phyloP scores from a whole-genome alignment of 2,113 vertebrate species.

The Alligator mississippiensis region DNA sequence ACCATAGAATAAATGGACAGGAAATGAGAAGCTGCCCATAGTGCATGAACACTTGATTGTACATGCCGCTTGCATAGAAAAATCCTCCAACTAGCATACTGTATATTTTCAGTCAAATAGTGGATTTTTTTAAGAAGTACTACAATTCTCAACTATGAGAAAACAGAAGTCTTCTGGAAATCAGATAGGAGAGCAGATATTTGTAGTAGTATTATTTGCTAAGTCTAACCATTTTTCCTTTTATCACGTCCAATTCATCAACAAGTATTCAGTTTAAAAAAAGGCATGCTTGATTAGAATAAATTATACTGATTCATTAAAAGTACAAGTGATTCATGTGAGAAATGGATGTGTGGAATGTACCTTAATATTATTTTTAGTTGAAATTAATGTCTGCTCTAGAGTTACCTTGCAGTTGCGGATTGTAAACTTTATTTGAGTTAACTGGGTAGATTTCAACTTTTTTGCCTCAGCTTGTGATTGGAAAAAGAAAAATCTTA shows the following conservation, averaged over 20 bases:
- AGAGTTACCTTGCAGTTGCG: neutral
- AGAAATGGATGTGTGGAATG: neutral
- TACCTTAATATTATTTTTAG: neutral
- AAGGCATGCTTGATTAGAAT: neutral
- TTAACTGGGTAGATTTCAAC: slow-evolving; percentile 7
- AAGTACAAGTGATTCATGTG: neutral
- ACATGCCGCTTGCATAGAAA: neutral
- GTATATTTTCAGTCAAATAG: neutral
- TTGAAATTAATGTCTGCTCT: slow-evolving; percentile 15
- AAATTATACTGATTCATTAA: neutral
- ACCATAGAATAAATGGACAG: neutral
- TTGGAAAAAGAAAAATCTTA: neutral
- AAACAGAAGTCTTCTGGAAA: neutral
- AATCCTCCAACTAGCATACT: neutral
- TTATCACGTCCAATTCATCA: neutral
- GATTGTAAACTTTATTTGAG: slow-evolving; percentile 3
- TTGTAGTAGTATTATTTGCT: neutral
- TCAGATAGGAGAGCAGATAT: neutral
- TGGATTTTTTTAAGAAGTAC: neutral
- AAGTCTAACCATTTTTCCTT: neutral
- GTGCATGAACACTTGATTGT: neutral
- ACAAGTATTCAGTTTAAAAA: neutral
- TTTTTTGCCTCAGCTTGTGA: neutral
- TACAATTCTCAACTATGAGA: neutral
- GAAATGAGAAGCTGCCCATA: neutral